phyloP scores from a whole-genome alignment of 2,888 invertebrate species.

The Prenolepis imparis region DNA sequence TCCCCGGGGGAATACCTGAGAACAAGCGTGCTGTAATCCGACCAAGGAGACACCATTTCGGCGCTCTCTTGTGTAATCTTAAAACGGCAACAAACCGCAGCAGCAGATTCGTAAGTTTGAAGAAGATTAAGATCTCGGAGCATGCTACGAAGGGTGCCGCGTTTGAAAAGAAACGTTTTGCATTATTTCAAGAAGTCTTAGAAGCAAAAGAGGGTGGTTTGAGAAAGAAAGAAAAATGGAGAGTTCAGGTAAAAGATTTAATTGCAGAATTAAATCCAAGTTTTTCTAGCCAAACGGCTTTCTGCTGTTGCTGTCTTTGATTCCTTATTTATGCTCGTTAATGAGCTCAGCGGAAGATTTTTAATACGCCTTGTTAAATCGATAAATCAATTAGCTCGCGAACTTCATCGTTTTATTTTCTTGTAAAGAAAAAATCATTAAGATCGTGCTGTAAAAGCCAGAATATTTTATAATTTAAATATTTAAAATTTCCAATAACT shows the following conservation, averaged over 20 bases:
- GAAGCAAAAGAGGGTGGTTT: conserved; percentile 50
- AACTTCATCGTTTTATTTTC: background rate
- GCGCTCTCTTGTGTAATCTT: conserved; percentile 65
- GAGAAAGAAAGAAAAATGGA: conserved; percentile 19
- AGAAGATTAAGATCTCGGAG: conserved; percentile 70
- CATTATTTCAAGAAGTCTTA: conserved; percentile 76
- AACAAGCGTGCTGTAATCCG: conserved; percentile 63
- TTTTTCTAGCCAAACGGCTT: conserved; percentile 60
- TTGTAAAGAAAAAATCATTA: background rate
- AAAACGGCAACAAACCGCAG: conserved; percentile 68
- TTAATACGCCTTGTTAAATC: conserved; percentile 24
- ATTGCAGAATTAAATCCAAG: conserved; percentile 74
- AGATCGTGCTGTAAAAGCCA: background rate
- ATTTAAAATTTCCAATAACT: conserved; percentile 16
- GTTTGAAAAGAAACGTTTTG: conserved; percentile 75
- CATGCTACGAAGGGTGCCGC: conserved; percentile 66
- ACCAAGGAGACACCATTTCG: conserved; percentile 59
- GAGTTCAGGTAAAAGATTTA: conserved; percentile 67
- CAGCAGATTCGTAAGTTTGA: conserved; percentile 44
- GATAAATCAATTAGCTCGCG: background rate
- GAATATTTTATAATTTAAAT: background rate
- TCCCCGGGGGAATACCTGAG: conserved; percentile 25
- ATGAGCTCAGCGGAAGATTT: conserved; percentile 62
- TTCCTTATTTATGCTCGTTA: conserved; percentile 65
- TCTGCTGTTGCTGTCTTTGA: conserved; percentile 58